phyloP scores from a whole-genome alignment of 2,797 vertebrate genomes.

The Falco novaeseelandiae region DNA sequence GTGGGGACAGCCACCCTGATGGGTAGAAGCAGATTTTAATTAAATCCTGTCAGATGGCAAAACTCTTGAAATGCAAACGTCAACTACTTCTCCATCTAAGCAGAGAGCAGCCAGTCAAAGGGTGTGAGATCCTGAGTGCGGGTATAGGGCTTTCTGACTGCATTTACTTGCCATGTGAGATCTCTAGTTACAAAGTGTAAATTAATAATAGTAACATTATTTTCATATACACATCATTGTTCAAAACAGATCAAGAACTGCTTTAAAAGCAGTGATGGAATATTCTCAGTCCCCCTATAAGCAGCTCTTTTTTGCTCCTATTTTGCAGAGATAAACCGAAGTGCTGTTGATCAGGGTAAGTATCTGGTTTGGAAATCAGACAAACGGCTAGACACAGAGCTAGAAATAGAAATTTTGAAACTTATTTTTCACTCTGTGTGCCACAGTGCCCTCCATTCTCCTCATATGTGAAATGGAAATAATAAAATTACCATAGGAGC shows the following conservation, averaged over 20 bases:
- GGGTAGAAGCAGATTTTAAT: constrained; percentile 11
- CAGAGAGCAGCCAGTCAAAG: not conserved
- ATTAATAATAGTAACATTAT: not conserved
- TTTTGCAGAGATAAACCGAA: not conserved
- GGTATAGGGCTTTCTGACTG: not conserved
- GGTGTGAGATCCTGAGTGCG: not conserved
- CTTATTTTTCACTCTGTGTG: not conserved
- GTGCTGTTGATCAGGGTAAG: not conserved
- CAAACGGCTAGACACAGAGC: not conserved
- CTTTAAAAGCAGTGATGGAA: not conserved
- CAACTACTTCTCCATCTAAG: not conserved
- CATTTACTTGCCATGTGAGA: not conserved
- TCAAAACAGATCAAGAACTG: not conserved
- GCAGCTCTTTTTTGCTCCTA: not conserved
- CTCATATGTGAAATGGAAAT: not conserved
- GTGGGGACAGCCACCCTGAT: not conserved
- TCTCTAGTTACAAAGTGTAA: not conserved
- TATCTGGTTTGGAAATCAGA: not conserved
- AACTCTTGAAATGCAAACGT: not conserved
- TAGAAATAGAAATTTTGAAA: not conserved
- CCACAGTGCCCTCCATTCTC: not conserved
- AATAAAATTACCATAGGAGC: not conserved
- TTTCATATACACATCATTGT: not conserved
- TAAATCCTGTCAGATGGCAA: constrained; percentile 11
- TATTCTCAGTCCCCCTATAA: not conserved